phyloP scores from a whole-genome alignment of 2,888 invertebrate species.

The Cataglyphis livida region DNA sequence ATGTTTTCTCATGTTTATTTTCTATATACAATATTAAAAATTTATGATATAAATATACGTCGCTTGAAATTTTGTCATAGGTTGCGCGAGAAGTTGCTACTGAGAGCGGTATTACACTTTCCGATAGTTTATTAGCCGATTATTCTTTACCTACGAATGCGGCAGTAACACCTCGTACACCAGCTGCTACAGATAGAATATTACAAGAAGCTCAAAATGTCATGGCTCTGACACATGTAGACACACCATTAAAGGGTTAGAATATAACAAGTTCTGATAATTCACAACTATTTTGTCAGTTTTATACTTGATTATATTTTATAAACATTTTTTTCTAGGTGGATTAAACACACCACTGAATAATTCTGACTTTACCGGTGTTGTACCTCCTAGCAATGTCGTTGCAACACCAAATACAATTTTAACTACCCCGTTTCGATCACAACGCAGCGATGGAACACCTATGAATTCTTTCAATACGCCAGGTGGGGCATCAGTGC shows the following conservation, averaged over 20 bases:
- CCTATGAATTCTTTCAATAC: slow-evolving; percentile 85
- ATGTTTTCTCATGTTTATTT: slow-evolving; percentile 23
- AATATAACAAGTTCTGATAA: not conserved
- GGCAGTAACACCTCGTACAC: slow-evolving; percentile 93
- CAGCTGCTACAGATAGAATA: slow-evolving; percentile 93
- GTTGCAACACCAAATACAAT: slow-evolving; percentile 96
- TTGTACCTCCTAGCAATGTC: slow-evolving; percentile 90
- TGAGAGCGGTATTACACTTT: slow-evolving; percentile 91
- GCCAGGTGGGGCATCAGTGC: slow-evolving; percentile 86
- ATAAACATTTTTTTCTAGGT: slow-evolving; percentile 85
- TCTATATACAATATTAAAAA: not conserved
- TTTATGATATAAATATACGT: not conserved
- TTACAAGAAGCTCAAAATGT: slow-evolving; percentile 99
- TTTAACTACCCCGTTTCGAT: slow-evolving; percentile 94
- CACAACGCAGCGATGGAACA: slow-evolving; percentile 89
- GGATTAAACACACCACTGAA: slow-evolving; percentile 97
- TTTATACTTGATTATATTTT: not conserved
- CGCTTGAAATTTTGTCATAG: slow-evolving; percentile 54
- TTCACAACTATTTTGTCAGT: not conserved
- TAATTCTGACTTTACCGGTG: slow-evolving; percentile 95
- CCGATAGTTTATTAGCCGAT: slow-evolving; percentile 95
- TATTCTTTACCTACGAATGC: slow-evolving; percentile 92
- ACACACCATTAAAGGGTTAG: slow-evolving; percentile 95
- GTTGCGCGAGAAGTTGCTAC: slow-evolving; percentile 95
- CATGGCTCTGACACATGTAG: slow-evolving; percentile 98